A percentile compares a stretch with the other conserved stretches of the same genome.
These are phyloP conservation scores for Hydractinia symbiolongicarpus DNA, from an alignment of 30 jellyfish, hydroid and myxozoan genomes.

Conservation along the genomic window DNA sequence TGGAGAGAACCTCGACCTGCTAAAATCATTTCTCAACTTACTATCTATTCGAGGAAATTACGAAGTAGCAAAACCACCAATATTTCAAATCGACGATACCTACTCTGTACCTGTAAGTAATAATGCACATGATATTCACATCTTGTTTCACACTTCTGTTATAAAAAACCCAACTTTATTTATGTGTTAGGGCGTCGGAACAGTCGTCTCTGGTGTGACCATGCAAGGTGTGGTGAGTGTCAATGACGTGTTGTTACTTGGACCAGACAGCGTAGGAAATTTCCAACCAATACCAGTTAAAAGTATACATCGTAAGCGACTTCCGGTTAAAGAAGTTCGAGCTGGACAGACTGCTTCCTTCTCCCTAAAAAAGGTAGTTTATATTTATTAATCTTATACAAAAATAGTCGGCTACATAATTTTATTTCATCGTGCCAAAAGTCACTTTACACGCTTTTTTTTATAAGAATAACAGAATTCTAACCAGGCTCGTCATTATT, in stretches of 20 bases:
- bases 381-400: neutral
- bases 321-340: constrained; percentile 87
- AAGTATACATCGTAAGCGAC: constrained; percentile 90
- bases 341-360: constrained; percentile 97
- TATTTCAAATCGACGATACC: constrained; percentile 88
- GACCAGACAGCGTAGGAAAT: constrained; percentile 84
- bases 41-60: constrained; percentile 54
- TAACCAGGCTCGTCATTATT: no score
- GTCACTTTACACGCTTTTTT: no score
- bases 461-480: no score
- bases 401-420: neutral
- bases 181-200: constrained; percentile 84
- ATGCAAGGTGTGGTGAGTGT: constrained; percentile 80
- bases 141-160: neutral
- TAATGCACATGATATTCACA: neutral
- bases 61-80: constrained; percentile 59
- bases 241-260: constrained; percentile 63
- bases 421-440: neutral
- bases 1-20: constrained; percentile 72
- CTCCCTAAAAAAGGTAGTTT: constrained; percentile 72
- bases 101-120: constrained; percentile 89
- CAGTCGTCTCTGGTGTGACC: constrained; percentile 92
- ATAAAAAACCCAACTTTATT: neutral
- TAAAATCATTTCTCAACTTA: constrained; percentile 67
- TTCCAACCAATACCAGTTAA: constrained; percentile 85